Evolutionary conservation across 2,888 invertebrate species (phyloP), one percentile per base, ranked within the genome.

Genomic region (Hanleya hanleyi): DNA sequence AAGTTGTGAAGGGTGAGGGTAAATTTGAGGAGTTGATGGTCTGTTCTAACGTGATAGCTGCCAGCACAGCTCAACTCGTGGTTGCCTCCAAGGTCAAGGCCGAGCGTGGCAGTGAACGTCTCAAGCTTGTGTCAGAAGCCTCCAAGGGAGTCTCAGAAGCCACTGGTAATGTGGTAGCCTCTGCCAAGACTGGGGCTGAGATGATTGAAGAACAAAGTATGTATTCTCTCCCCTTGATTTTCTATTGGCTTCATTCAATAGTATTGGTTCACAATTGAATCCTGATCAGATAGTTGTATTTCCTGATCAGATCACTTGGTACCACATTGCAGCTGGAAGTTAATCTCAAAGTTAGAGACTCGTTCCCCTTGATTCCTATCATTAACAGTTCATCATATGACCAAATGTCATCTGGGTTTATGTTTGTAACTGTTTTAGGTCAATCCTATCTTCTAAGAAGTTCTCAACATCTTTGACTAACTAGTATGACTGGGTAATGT

Each of bases 1-100:
- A 96, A 90, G 96, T 97, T 15, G 95, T 98, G 29, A 83, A 84
- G 36, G 93, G 94, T 35, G 93, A 94, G 79, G 96, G 96, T 0
- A 97, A 97, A 89, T 94, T 96, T 87, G 97, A 97, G 88, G 96
- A 96, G 88, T 93, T 99, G 75, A 95, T 98, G 74, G 99, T 97
- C 0, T 98, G 98, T 7, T 97, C 99, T 32, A 98, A 99, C 91
- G 97, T 97, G 91, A 97, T 98, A 74, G 96, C 97, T 70, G 98
- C 96, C 76, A 96, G 95, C 81, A 99, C 99, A 0, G 98, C 98
- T 65, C 99, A 99, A 91, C 92, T 99, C 73, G 99, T 99, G 68
- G 97, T 99, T 0, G 97, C 99, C 18, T 97, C 97, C 79, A 94
- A 91, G 77, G 99, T 99, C 7, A 97, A 99, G 91, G 98, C 99